Evolutionary conservation across 2,113 vertebrate genomes (phyloP), one percentile per base, ranked within the genome.

Genomic region (Chloropsis hardwickii): DNA sequence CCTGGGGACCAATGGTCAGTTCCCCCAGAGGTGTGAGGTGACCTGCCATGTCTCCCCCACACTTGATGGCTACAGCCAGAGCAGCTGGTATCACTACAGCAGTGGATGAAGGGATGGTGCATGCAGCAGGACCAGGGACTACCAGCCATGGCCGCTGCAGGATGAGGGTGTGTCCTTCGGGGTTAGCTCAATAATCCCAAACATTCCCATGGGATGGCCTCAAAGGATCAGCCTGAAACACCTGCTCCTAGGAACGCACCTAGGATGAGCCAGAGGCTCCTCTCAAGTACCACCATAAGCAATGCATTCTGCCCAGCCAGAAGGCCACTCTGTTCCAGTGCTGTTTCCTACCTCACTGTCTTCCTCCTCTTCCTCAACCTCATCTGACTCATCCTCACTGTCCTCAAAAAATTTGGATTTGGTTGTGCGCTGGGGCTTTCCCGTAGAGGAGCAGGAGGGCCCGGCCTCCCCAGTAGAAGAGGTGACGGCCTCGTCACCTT

Each of bases 401-500:
- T 99, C 99, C 83, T 99, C 99, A 98, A 99, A 99, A 97, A 99
- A 99, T 97, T 98, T 98, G 93, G 99, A 99, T 97, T 99, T 99
- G 95, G 98, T 95, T 95, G 98, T 98, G 94, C 98, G 98, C 93
- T 97, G 97, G 85, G 98, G 95, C 95, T 99, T 98, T 74, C 98
- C 98, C 61, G 98, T 97, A 35, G 99, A 99, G 83, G 99, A 99
- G 98, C 99, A 99, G 97, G 99, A 99, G 64, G 99, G 99, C 58
- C 99, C 99, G 48, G 99, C 99, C 86, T 99, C 99, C 78, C 98
- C 98, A 83, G 98, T 98, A 60, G 96, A 97, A 73, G 98, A 98
- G 71, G 97, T 97, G 90, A 96, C 97, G 94, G 98, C 99, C 51
- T 98, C 98, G 66, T 98, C 98, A 74, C 96, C 95, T 64, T 98